Evolutionary conservation across 2,797 vertebrate genomes (phyloP).

Genomic region (Liasis olivaceus): DNA sequence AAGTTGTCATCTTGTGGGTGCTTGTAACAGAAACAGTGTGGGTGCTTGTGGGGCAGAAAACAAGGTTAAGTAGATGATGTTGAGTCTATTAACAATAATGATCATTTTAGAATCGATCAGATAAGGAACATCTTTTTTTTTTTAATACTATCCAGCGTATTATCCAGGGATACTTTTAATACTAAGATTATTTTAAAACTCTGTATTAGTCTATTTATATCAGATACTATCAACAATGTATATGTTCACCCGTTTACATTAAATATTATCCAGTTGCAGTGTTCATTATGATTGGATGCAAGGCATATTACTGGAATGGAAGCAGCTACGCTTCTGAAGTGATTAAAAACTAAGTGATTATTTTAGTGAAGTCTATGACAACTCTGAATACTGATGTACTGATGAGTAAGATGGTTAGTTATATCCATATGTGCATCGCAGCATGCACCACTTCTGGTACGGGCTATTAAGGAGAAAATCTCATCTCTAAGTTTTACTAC

Average conservation of each 20-base stretch:
- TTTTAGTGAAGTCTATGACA: not conserved
- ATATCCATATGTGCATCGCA: not conserved
- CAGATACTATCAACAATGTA: not conserved
- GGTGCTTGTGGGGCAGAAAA: not conserved
- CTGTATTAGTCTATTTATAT: not conserved
- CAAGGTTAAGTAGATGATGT: not conserved
- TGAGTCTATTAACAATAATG: not conserved
- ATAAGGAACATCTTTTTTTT: not conserved
- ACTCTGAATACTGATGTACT: not conserved
- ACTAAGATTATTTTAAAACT: not conserved
- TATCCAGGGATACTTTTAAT: not conserved
- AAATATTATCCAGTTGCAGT: not conserved
- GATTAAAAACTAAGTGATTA: not conserved
- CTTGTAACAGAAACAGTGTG: not conserved
- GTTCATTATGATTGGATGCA: not conserved
- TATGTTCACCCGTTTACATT: not conserved
- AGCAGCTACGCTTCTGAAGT: not conserved
- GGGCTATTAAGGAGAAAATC: not conserved
- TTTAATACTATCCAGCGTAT: not conserved
- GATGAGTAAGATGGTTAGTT: not conserved
- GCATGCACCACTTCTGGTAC: not conserved
- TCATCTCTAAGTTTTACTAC: not conserved
- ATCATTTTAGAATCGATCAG: not conserved
- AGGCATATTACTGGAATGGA: not conserved
- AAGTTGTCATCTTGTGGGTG: not conserved